phyloP scores from a whole-genome alignment of 2,113 vertebrate genomes.

The Tapirus terrestris region DNA sequence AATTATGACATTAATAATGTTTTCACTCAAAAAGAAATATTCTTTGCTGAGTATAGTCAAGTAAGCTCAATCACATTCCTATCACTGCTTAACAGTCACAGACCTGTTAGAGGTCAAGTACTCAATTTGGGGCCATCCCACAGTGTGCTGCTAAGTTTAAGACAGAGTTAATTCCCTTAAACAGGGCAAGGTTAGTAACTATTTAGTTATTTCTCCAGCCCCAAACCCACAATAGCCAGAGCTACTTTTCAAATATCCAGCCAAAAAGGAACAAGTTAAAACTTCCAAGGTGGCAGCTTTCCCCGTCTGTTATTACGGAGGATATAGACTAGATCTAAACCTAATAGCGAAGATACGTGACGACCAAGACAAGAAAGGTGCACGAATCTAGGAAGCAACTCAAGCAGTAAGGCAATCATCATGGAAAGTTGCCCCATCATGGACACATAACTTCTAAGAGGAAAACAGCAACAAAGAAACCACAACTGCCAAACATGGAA shows the following conservation, averaged over 20 bases:
- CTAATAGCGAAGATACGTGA: conserved; percentile 1
- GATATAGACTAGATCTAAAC: background rate
- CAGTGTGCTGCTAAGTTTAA: background rate
- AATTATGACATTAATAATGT: conserved; percentile 4
- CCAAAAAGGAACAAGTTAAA: background rate
- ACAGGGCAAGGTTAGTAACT: background rate
- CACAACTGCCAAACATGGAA: background rate
- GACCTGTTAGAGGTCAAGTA: background rate
- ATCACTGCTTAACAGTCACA: background rate
- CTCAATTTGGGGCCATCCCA: background rate
- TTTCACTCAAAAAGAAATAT: conserved; percentile 49
- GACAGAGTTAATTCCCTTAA: background rate
- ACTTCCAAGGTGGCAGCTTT: background rate
- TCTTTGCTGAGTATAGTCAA: background rate
- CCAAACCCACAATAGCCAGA: conserved; percentile 12
- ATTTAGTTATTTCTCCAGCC: background rate
- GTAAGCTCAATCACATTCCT: background rate
- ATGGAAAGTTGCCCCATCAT: background rate
- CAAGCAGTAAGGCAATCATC: background rate
- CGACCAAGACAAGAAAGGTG: background rate
- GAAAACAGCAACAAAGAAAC: background rate
- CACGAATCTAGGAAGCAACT: background rate
- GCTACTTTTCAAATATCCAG: background rate
- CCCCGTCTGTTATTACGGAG: background rate
- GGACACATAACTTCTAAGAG: background rate